Base-by-base conservation (phyloP, 2,888 invertebrate genomes). In the Schizotus pectinicornis region DNA sequence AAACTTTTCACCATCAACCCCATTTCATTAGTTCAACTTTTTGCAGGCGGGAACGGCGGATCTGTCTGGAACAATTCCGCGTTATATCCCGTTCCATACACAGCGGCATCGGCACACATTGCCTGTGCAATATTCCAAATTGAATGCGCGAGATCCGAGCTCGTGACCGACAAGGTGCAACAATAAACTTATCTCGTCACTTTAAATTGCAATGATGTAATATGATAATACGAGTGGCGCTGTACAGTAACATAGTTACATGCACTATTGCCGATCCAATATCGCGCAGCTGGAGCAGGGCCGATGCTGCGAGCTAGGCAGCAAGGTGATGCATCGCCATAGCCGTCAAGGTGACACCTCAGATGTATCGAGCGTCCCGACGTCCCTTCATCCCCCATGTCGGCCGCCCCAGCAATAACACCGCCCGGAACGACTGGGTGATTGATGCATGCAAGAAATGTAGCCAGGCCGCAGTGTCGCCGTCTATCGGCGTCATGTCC, bases 321-420 rank as follows among this genome's bases (percentile, higher is more conserved):
- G 64, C 64, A 54, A 57, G 53, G 71, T 77, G 76, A 77, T 77
- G 72, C 72, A 76, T 76, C 69, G 70, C 70, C 65, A 58, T 41
- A 61, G 62, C 72, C 70, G 71, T 71, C 69, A 71, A 73, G 72
- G 72, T 73, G 74, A 72, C 74, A 73, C 68, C 67, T 62, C 59
- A 69, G 65, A 72, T 72, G 67, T 74, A 74, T 75, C 66, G 73
- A 73, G 63, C 69, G 59, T 51, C 58, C 57, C 56, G 33, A 45
- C 50, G 54, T 50, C 51, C 55, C 55, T 41, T 42, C 22, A 22
- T 22, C 22, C 22, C 22, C 22, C 22, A 22, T 22, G 22, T 22
- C 22, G 2, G 3, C 22, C 22, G 2, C 22, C 22, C 22, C 22
- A 22, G 56, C 61, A 66, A 65, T 64, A 68, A 67, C 59, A 62